phyloP scores from a whole-genome alignment of 1,140 invertebrate species.

The Tyrophagus putrescentiae region DNA sequence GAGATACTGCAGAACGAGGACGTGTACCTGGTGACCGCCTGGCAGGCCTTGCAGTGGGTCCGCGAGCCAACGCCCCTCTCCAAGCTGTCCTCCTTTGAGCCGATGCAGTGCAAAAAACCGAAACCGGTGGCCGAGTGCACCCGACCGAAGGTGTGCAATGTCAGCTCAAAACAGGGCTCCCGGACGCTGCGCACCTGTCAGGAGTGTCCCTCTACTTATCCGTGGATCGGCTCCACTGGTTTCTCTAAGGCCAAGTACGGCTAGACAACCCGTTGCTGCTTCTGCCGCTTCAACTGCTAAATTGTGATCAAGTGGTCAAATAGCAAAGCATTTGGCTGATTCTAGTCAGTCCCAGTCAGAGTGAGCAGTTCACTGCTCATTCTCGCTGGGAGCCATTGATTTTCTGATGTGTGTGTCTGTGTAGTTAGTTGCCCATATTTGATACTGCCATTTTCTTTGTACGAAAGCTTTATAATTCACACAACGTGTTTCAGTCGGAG shows the following conservation, averaged over 20 bases:
- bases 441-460: no score
- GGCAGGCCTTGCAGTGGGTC: conserved; percentile 35
- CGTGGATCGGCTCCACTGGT: conserved; percentile 62
- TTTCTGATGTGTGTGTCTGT: no score
- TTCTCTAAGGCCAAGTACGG: conserved; percentile 18
- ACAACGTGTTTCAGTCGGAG: no score
- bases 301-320: no score
- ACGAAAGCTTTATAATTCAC: no score
- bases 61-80: conserved; percentile 30
- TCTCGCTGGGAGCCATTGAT: no score
- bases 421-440: no score
- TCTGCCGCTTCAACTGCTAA: no score
- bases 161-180: conserved; percentile 19
- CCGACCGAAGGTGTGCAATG: conserved; percentile 22
- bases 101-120: conserved; percentile 23
- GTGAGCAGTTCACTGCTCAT: no score
- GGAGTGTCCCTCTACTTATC: conserved; percentile 78
- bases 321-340: neutral
- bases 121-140: conserved; percentile 4
- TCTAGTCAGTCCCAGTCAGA: no score
- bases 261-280: no score
- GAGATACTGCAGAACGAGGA: conserved; percentile 31
- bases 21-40: conserved; percentile 34
- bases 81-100: conserved; percentile 27
- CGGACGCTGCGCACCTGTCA: conserved; percentile 63